phyloP scores from a whole-genome alignment of 2,888 invertebrate genomes.

The Leucoma salicis region DNA sequence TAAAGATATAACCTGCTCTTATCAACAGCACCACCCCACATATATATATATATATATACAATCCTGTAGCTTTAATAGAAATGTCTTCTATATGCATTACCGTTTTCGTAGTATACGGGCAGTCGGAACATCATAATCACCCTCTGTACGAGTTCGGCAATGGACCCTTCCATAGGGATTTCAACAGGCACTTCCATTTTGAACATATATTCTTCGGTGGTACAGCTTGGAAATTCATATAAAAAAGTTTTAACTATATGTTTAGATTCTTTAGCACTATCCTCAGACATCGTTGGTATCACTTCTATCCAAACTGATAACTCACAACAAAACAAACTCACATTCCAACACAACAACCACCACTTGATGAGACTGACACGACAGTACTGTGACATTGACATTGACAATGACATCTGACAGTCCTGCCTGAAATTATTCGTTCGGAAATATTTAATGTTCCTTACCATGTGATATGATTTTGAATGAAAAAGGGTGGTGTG shows the following conservation, averaged over 20 bases:
- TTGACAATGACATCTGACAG: no score
- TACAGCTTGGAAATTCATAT: constrained; percentile 83
- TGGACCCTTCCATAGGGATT: constrained; percentile 82
- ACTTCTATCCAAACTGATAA: background rate
- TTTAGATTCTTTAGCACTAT: constrained; percentile 40
- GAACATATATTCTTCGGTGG: constrained; percentile 75
- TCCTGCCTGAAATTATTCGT: background rate
- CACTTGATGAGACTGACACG: background rate
- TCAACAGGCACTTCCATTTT: constrained; percentile 83
- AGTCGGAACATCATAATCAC: constrained; percentile 86
- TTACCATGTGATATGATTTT: no score
- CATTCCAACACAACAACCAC: background rate
- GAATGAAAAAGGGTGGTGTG: no score
- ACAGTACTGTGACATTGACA: background rate
- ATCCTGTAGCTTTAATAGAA: no score
- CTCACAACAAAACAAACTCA: no score
- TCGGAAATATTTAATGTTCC: constrained; percentile 1
- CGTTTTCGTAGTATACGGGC: constrained; percentile 86
- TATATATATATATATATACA: no score
- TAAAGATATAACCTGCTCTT: no score
- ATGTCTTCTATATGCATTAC: constrained; percentile 58
- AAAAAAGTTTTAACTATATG: constrained; percentile 57
- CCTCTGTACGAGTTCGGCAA: constrained; percentile 85
- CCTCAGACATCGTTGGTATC: constrained; percentile 54
- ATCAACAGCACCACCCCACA: no score